Evolutionary conservation across 2,797 vertebrate species (phyloP).

Genomic region (Oceanodroma leucorhoa): DNA sequence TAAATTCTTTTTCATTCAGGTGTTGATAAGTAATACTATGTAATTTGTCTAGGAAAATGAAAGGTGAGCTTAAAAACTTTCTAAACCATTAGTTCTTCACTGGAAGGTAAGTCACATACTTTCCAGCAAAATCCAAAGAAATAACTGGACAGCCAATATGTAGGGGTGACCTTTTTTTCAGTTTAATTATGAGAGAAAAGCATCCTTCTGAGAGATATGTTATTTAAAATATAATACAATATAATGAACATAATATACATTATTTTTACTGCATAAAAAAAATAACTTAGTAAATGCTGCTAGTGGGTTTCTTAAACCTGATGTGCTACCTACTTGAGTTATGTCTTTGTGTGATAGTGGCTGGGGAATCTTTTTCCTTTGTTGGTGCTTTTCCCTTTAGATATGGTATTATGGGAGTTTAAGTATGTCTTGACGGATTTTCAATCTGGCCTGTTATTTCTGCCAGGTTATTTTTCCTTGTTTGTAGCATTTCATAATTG

Average conservation of each 20-base stretch:
- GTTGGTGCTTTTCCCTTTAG: background rate
- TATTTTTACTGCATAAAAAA: background rate
- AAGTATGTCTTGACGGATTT: background rate
- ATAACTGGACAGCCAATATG: background rate
- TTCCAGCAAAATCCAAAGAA: background rate
- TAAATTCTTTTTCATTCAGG: background rate
- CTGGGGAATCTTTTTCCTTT: background rate
- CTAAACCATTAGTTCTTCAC: background rate
- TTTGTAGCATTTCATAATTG: background rate
- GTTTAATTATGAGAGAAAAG: background rate
- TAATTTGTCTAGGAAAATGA: background rate
- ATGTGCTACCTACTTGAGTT: background rate
- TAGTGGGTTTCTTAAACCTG: background rate
- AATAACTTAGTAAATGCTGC: background rate
- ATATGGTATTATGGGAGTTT: background rate
- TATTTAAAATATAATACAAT: background rate
- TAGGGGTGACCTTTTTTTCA: background rate
- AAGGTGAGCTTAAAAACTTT: background rate
- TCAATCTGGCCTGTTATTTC: background rate
- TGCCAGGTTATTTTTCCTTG: background rate
- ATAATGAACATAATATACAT: background rate
- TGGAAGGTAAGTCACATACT: background rate
- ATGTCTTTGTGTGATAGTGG: background rate
- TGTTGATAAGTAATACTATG: background rate
- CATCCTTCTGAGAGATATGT: background rate